phyloP scores from a whole-genome alignment of 2,888 invertebrate species.

The Notodonta ziczac region DNA sequence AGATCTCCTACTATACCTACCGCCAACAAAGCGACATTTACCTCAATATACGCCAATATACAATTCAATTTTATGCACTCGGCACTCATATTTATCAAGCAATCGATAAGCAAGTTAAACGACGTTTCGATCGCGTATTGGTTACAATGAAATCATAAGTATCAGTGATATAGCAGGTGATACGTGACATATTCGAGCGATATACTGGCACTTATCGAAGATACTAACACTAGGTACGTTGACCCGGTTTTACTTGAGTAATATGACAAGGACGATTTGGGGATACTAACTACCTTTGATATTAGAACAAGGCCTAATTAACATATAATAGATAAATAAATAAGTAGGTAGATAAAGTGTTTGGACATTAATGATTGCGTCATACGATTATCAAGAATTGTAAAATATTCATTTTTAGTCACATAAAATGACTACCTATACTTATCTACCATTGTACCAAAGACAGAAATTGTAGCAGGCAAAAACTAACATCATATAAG shows the following conservation, averaged over 20 bases:
- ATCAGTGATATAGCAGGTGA: slow-evolving; percentile 8
- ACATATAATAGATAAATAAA: too few species aligned
- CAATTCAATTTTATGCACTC: slow-evolving; percentile 26
- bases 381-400: neutral
- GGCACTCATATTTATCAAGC: slow-evolving; percentile 18
- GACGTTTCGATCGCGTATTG: neutral
- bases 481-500: too few species aligned
- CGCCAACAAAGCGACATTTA: neutral
- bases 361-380: neutral
- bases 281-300: neutral
- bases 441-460: too few species aligned
- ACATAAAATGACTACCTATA: too few species aligned
- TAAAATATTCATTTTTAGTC: too few species aligned
- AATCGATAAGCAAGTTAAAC: slow-evolving; percentile 11
- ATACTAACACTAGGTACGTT: neutral
- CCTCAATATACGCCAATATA: neutral
- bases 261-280: neutral
- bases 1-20: too few species aligned
- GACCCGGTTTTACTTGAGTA: neutral
- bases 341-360: neutral
- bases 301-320: neutral
- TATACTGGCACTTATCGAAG: slow-evolving; percentile 6
- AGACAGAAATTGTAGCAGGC: too few species aligned
- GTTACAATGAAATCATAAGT: neutral
- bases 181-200: slow-evolving; percentile 15